A percentile compares a stretch with the other conserved stretches of the same genome.
Conservation (phyloP, 2,113 vertebrate species). For the Morone chrysops region DNA sequence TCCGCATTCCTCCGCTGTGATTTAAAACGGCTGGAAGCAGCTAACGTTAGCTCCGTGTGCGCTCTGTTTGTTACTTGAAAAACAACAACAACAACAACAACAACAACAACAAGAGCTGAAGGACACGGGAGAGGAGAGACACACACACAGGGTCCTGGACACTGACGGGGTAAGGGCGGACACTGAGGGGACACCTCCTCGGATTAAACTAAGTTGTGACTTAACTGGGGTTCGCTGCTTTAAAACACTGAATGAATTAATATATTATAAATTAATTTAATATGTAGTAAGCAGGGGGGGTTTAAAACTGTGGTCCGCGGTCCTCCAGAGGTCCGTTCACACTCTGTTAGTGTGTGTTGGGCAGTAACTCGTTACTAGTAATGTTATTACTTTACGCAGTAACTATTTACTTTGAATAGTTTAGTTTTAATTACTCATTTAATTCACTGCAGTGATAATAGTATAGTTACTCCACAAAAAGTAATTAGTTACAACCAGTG, state of each 20-base stretch:
- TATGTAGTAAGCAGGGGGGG: neutral
- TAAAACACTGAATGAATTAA: neutral
- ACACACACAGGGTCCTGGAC: constrained; percentile 40
- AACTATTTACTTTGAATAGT: no score
- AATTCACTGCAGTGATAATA: no score
- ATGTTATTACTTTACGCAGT: no score
- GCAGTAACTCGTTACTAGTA: no score
- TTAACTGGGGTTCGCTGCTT: constrained; percentile 1
- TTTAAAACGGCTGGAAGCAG: constrained; percentile 63
- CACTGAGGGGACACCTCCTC: constrained; percentile 1
- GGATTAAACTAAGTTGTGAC: constrained; percentile 22
- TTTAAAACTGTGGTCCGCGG: constrained; percentile 26
- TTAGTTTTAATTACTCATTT: no score
- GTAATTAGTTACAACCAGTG: neutral
- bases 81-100: neutral
- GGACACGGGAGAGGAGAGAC: constrained; percentile 35
- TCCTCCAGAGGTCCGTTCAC: neutral
- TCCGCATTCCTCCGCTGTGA: constrained; percentile 77
- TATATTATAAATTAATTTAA: no score
- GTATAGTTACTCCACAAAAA: no score
- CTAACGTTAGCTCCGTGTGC: neutral
- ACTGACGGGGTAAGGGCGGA: constrained; percentile 71
- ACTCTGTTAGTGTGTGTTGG: neutral
- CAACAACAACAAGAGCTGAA: neutral
- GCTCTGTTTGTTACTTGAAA: neutral